Evolutionary conservation across 2,797 vertebrate species (phyloP), one percentile per base, ranked within the genome.

Genomic region (Scomberomorus guttatus): DNA sequence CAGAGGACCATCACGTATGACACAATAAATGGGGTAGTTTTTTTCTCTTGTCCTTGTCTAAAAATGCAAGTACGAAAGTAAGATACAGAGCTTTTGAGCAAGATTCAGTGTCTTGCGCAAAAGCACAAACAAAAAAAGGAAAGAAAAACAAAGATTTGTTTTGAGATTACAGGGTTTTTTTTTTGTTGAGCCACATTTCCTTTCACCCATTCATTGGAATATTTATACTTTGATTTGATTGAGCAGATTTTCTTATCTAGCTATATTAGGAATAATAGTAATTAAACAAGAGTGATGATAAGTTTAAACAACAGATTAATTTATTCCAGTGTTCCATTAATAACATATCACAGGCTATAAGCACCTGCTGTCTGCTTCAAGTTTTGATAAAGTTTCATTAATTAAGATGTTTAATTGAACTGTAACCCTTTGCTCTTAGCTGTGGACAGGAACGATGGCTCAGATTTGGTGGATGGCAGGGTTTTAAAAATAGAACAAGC

Each of bases 401-500:
- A 50, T 27, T 10, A 60, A 37, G 24, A 7, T 20, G 3, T 42
- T 48, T 8, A 27, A 67, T 25, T 11, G 25, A 46, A 64, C 6
- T 48, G 14, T 20, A 32, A 42, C 24, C 22, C 12, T 4, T 20
- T 60, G 34, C 29, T 61, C 34, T 58, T 5, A 52, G 42, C 20
- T n/a, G 7, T 27, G 64, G 24, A 55, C 27, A 37, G 39, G 2
- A 32, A 52, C 39, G 6, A 50, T 2, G 0, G 15, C 25, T 67
- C 58, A 58, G 54, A 56, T 59, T 27, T 59, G 42, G 17, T 25
- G 44, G 22, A 37, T 27, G 48, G 22, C 27, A 34, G 5, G 24
- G 46, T 20, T 76, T 54, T 83, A 82, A 82, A 87, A 80, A 83
- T 85, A 85, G 78, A 76, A 78, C 20, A 24, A 24, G 59, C 48